Base-by-base conservation (phyloP, 2,797 vertebrate genomes). In the Columba guinea region DNA sequence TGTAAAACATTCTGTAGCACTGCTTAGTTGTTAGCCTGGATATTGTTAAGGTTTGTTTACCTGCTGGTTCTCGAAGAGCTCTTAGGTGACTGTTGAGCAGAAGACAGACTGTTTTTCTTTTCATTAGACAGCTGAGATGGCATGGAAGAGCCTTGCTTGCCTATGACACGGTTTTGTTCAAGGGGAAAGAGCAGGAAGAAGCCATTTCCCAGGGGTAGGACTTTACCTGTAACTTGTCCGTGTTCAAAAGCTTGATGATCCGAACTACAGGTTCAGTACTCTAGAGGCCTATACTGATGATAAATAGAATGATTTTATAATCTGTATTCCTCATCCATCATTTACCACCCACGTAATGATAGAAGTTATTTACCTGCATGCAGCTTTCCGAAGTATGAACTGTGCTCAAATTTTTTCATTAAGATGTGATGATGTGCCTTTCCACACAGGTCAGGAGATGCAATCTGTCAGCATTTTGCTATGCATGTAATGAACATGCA, bases 131-230 rank as follows among this genome's bases (percentile, higher is more conserved):
- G 46, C 39, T 28, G 26, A 37, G 27, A 5, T 3, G 11, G 32
- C 16, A 3, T 13, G 5, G 0, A n/a, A 68, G 67, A 90, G 64
- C 82, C 41, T 65, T 7, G 27, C 58, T 71, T 84, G 70, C 49
- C 11, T 37, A 8, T 39, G 28, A 7, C 23, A 3, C 8, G 1
- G 65, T 49, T 81, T 3, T 20, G 26, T 5, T 75, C 20, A 11
- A 28, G 69, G 74, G 35, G 52, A 22, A n/a, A 27, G 51, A 58
- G 56, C 18, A 53, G 52, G 15, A 51, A 23, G 41, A 44, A 20
- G 8, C 32, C 1, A 0, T 55, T 68, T 69, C n/a, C 17, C 0
- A 2, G 48, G 53, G 32, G 7, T 3, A 7, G 17, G 16, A 7
- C 7, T 53, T 83, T 30, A 12, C 37, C 26, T 87, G 34, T 13